Evolutionary conservation across 2,888 invertebrate genomes (phyloP).

Genomic region (Piscicola geometra): DNA sequence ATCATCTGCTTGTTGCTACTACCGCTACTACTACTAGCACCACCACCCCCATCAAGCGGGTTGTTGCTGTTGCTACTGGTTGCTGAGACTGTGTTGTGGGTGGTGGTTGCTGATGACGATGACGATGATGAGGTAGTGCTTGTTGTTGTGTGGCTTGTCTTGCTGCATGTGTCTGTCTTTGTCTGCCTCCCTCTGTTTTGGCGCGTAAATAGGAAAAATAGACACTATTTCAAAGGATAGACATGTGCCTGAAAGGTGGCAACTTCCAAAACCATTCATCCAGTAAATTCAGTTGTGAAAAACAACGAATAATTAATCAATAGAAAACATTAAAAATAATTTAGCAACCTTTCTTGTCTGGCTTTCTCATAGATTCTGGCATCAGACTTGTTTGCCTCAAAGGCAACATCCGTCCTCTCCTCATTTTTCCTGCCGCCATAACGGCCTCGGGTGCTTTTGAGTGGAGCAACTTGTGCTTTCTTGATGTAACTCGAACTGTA

Average conservation of each 20-base stretch:
- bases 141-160: not conserved
- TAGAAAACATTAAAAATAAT: not conserved
- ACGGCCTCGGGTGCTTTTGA: not conserved
- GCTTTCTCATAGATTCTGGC: too few species aligned
- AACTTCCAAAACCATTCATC: not conserved
- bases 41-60: not conserved
- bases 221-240: too few species aligned
- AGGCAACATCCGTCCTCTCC: not conserved
- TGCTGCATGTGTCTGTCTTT: not conserved
- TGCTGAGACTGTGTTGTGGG: not conserved
- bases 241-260: too few species aligned
- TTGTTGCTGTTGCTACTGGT: not conserved
- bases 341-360: too few species aligned
- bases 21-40: not conserved
- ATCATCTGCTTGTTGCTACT: conserved; percentile 27
- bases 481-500: not conserved
- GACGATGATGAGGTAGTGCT: not conserved
- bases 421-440: not conserved
- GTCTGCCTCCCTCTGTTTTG: not conserved
- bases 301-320: too few species aligned
- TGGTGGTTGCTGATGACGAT: conserved; percentile 1
- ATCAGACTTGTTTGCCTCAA: not conserved
- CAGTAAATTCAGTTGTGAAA: too few species aligned
- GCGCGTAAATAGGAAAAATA: not conserved
- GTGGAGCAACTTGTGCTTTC: not conserved